These are phyloP conservation scores for Tyrannus savana DNA, from an alignment of 2,113 vertebrate species.

Conservation along the genomic window DNA sequence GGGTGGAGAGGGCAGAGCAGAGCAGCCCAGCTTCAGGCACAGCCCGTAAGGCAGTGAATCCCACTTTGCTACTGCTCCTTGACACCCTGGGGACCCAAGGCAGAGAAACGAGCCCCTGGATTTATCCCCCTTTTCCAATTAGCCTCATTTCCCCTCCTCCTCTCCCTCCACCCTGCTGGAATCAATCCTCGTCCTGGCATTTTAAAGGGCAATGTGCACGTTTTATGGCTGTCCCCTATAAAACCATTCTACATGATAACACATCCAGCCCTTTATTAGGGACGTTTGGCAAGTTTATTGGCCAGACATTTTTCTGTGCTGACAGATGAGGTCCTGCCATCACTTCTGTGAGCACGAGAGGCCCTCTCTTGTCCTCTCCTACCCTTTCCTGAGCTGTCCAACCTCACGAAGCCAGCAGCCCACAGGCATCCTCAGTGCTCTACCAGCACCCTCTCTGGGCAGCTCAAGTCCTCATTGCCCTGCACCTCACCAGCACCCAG, in stretches of 20 bases:
- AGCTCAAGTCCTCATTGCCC: not conserved
- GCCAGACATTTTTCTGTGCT: constrained; percentile 49
- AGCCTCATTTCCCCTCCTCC: constrained; percentile 39
- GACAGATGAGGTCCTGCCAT: constrained; percentile 62
- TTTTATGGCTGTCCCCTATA: constrained; percentile 63
- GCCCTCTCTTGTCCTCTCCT: not conserved
- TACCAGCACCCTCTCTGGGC: not conserved
- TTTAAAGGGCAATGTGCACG: constrained; percentile 69
- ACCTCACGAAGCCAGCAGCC: rapidly evolving
- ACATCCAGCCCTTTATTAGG: constrained; percentile 68
- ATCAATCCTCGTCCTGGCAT: constrained; percentile 66
- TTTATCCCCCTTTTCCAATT: constrained; percentile 62
- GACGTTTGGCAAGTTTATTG: constrained; percentile 69
- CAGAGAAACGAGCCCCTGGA: constrained; percentile 24
- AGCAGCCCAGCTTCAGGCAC: not conserved
- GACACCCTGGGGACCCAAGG: not conserved
- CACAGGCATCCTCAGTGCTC: rapidly evolving
- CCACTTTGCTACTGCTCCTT: not conserved
- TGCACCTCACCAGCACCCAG: not conserved
- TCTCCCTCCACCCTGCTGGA: not conserved
- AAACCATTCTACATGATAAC: constrained; percentile 69
- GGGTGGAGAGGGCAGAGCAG: not conserved
- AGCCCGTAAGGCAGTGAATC: not conserved
- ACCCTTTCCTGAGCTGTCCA: not conserved
- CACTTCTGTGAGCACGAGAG: not conserved